Percentiles rank a stretch among this genome's conserved stretches.
phyloP scores from a whole-genome alignment of 2,113 vertebrate genomes.

The Aphelocoma coerulescens region DNA sequence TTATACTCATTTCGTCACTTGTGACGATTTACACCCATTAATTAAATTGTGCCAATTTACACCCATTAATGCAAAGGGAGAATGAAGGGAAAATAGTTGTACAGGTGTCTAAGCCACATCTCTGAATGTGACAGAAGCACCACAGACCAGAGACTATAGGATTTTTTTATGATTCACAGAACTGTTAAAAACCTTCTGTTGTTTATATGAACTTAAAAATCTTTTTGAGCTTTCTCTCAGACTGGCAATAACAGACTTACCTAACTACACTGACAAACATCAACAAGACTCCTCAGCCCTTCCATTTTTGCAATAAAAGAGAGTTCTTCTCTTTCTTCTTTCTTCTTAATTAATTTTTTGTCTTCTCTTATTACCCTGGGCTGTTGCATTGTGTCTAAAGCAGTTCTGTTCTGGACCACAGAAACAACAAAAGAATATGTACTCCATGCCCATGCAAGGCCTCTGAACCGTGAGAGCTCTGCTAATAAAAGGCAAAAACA shows the following conservation, averaged over 20 bases:
- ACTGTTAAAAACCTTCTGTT: not conserved
- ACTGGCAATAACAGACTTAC: not conserved
- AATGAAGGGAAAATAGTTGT: not conserved
- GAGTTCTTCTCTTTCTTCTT: not conserved
- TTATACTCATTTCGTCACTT: not conserved
- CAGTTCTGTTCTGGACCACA: not conserved
- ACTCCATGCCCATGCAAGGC: not conserved
- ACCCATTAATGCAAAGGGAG: not conserved
- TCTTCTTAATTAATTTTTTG: conserved; percentile 23
- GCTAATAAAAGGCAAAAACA: not conserved
- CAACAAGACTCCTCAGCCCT: not conserved
- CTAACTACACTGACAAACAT: not conserved
- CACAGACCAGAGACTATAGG: not conserved
- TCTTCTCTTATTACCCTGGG: conserved; percentile 4
- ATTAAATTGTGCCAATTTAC: not conserved
- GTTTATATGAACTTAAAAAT: not conserved
- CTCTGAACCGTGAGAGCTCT: not conserved
- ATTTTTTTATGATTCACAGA: not conserved
- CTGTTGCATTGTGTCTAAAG: not conserved
- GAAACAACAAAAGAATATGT: not conserved
- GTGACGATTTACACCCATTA: not conserved
- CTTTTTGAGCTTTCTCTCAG: conserved; percentile 12
- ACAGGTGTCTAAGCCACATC: not conserved
- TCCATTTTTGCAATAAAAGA: conserved; percentile 7
- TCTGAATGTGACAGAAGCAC: not conserved